phyloP scores from a whole-genome alignment of 1,140 invertebrate genomes.

The Calliopsis andreniformis region DNA sequence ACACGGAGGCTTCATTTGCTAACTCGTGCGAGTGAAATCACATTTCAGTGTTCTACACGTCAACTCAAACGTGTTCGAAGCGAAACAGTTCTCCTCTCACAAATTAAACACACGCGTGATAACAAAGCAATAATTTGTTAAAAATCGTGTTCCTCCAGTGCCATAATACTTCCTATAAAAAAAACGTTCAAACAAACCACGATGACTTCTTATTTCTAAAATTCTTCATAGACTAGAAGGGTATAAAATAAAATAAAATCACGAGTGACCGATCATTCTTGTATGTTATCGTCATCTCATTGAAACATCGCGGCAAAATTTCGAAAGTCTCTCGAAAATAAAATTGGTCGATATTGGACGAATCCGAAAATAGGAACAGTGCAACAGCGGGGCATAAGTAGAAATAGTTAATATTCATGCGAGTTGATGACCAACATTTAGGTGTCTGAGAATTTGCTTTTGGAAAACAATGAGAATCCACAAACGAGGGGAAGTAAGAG shows the following conservation, averaged over 20 bases:
- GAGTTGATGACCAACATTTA: constrained; percentile 40
- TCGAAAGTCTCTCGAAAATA: constrained; percentile 11
- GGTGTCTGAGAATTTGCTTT: constrained; percentile 13
- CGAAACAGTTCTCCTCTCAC: not conserved
- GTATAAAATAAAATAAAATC: not conserved
- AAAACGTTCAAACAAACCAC: not conserved
- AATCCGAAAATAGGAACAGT: constrained; percentile 56
- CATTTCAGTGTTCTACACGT: not conserved
- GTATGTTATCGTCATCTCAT: not conserved
- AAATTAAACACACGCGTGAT: constrained; percentile 3
- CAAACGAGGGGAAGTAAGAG: not conserved
- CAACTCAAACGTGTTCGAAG: constrained; percentile 4
- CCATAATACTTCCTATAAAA: not conserved
- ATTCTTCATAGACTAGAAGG: no score
- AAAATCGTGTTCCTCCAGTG: not conserved
- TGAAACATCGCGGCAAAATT: constrained; percentile 26
- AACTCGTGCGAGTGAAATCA: constrained; percentile 11
- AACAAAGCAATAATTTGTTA: not conserved
- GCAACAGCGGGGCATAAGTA: constrained; percentile 52
- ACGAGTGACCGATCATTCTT: not conserved
- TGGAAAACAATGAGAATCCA: not conserved
- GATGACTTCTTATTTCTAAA: not conserved
- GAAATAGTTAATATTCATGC: constrained; percentile 55
- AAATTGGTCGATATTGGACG: constrained; percentile 65
- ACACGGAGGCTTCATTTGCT: constrained; percentile 6